Evolutionary conservation across 2,113 vertebrate genomes (phyloP).

Genomic region (Daubentonia madagascariensis): DNA sequence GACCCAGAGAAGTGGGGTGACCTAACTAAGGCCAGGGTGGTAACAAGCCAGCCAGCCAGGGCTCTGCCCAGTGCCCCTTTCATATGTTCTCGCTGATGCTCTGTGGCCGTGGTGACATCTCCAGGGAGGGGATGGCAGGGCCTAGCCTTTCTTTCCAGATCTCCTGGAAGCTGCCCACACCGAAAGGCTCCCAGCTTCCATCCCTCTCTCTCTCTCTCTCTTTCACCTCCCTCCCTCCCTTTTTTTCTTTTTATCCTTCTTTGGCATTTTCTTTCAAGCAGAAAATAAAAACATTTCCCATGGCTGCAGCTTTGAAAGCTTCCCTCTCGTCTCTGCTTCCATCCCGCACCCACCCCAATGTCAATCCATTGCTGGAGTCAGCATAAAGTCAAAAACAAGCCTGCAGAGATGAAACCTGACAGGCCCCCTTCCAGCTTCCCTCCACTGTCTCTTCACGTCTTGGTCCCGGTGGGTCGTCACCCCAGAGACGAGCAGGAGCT

Average conservation of each 20-base stretch:
- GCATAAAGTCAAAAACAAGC: constrained; percentile 12
- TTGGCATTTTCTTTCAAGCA: constrained; percentile 58
- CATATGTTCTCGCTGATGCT: neutral
- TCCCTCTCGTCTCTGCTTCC: neutral
- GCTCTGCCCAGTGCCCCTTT: neutral
- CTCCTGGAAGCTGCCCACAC: neutral
- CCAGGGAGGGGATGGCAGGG: neutral
- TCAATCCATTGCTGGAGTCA: constrained; percentile 16
- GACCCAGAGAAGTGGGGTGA: no score
- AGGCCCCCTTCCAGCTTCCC: no score
- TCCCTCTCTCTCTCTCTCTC: neutral
- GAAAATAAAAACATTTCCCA: constrained; percentile 55
- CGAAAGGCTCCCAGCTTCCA: neutral
- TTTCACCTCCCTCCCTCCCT: neutral
- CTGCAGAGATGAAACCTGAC: neutral
- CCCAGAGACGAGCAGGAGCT: no score
- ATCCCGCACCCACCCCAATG: neutral
- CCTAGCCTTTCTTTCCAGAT: neutral
- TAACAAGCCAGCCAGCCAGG: neutral
- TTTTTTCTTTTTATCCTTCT: constrained; percentile 19
- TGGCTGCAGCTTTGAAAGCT: constrained; percentile 51
- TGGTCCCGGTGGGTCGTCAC: no score
- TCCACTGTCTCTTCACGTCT: no score
- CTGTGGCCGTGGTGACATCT: neutral
- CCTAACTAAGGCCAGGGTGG: neutral